Conservation (phyloP, 1,140 invertebrate genomes). For the Temnothorax nylanderi region DNA sequence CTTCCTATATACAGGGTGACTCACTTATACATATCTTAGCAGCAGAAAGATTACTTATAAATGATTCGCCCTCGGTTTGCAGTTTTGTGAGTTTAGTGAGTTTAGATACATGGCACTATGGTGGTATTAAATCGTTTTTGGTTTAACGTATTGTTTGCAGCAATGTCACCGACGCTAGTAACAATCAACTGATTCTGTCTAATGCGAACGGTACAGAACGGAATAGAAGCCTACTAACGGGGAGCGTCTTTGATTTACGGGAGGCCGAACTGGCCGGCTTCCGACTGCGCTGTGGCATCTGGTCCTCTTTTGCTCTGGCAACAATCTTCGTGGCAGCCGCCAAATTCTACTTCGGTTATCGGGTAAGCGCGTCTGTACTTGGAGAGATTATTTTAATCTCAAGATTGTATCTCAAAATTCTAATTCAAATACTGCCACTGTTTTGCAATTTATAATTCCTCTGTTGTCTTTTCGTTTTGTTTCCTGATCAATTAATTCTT, state of each 20-base stretch:
- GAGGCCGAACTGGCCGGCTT: constrained; percentile 78
- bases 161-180: constrained; percentile 77
- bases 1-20: constrained; percentile 81
- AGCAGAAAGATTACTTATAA: constrained; percentile 71
- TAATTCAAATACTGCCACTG: not conserved
- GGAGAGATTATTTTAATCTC: constrained; percentile 33
- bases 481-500: constrained; percentile 33
- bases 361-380: constrained; percentile 82
- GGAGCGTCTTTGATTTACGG: constrained; percentile 79
- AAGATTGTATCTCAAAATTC: constrained; percentile 12
- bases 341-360: constrained; percentile 90
- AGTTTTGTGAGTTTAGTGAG: constrained; percentile 27
- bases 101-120: not conserved
- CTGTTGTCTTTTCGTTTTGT: not conserved
- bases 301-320: constrained; percentile 88
- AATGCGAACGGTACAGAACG: constrained; percentile 68
- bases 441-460: not conserved
- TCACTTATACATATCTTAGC: constrained; percentile 76
- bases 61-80: constrained; percentile 73
- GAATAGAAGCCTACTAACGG: constrained; percentile 76
- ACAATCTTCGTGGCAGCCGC: constrained; percentile 88
- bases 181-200: constrained; percentile 75
- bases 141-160: constrained; percentile 55
- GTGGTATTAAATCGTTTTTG: constrained; percentile 9
- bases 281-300: constrained; percentile 87